phyloP scores from a whole-genome alignment of 2,113 vertebrate species.

The Melozone crissalis region DNA sequence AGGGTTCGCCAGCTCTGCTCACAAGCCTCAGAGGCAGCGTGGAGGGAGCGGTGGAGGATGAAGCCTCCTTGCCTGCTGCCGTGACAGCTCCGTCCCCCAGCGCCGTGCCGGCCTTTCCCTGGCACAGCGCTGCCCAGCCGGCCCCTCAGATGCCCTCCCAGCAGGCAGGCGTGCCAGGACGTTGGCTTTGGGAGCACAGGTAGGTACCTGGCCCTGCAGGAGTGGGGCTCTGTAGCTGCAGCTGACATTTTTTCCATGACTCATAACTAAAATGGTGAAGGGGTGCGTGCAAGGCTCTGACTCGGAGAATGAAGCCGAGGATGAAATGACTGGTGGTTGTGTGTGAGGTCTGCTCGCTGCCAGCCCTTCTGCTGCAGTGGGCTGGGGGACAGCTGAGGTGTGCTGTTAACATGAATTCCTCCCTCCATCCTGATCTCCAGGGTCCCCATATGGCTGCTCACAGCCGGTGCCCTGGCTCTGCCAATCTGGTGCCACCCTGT shows the following conservation, averaged over 20 bases:
- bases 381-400: background rate
- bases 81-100: background rate
- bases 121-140: background rate
- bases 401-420: background rate
- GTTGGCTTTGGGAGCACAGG: background rate
- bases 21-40: background rate
- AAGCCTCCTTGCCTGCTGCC: background rate
- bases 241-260: background rate
- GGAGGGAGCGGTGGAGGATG: background rate
- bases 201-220: background rate
- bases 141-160: background rate
- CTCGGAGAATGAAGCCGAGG: background rate
- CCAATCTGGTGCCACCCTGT: background rate
- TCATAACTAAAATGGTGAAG: constrained; percentile 10
- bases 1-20: background rate
- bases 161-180: background rate
- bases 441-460: rapidly evolving
- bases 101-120: rapidly evolving
- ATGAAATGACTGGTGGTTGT: background rate
- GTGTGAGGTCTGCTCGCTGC: background rate
- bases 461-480: background rate
- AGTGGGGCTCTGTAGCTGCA: background rate
- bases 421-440: background rate
- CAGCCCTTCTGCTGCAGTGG: background rate
- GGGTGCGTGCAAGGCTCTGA: rapidly evolving